Evolutionary conservation across 53 echinoderm and acorn worm genomes (phyloP).

Genomic region (Paracentrotus lividus): DNA sequence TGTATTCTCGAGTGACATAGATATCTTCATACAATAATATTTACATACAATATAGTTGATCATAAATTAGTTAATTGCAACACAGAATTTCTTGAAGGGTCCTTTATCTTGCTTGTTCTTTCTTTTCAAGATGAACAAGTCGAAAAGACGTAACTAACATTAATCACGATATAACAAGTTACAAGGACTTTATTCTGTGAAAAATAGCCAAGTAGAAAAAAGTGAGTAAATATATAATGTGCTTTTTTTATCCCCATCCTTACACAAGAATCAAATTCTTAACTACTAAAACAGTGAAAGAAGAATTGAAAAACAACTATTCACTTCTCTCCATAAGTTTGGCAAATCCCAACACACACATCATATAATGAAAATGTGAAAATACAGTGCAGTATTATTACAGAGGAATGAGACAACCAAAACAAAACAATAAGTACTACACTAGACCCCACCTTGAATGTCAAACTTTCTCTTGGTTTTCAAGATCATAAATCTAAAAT

Average conservation of each 20-base stretch:
- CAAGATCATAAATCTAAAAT: slow-evolving; percentile 66
- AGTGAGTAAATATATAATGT: slow-evolving; percentile 56
- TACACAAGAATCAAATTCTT: background rate
- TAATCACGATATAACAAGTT: slow-evolving; percentile 17
- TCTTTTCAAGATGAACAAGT: slow-evolving; percentile 49
- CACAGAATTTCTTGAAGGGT: slow-evolving; percentile 5
- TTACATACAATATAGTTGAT: slow-evolving; percentile 58
- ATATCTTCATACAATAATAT: slow-evolving; percentile 54
- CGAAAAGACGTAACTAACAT: background rate
- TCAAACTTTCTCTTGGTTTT: background rate
- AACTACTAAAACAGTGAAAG: background rate
- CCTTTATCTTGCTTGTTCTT: background rate
- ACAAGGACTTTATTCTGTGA: slow-evolving; percentile 38
- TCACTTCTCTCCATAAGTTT: background rate
- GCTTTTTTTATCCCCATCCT: slow-evolving; percentile 1
- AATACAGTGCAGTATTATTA: background rate
- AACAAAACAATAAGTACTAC: background rate
- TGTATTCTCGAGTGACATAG: slow-evolving; percentile 28
- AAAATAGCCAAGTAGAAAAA: slow-evolving; percentile 51
- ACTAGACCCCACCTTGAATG: slow-evolving; percentile 40
- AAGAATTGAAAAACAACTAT: background rate
- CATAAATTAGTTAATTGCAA: slow-evolving; percentile 63
- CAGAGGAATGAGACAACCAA: slow-evolving; percentile 31
- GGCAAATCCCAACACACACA: slow-evolving; percentile 60
- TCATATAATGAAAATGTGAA: slow-evolving; percentile 24